Evolutionary conservation across 2,888 invertebrate genomes (phyloP), one percentile per base, ranked within the genome.

Genomic region (Nasonia oneida): DNA sequence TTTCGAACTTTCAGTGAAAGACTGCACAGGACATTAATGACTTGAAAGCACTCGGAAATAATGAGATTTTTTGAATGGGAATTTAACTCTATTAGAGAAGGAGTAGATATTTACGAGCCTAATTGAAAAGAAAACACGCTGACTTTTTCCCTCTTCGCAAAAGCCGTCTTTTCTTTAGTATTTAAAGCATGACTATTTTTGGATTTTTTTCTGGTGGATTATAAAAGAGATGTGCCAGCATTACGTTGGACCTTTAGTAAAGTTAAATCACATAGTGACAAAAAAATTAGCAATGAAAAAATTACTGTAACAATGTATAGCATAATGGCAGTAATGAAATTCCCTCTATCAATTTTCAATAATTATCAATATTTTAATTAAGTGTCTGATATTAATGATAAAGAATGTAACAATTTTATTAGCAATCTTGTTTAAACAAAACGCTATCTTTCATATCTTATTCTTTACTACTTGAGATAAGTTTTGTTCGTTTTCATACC

Each of bases 11-110:
- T 23, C 10, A 23, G 39, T 14, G 73, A 42, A 71, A 18, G 33
- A 29, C 57, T 61, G 42, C 39, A 86, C 10, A 67, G 15, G 50
- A 61, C n/a, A n/a, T 23, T 37, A 73, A 47, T 47, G 14, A 29
- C 15, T 73, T 61, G 37, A 64, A 64, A 64, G 33, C 74, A 81
- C 42, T 75, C 47, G 2, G 64, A 50, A 39, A 33, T 33, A 81
- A 75, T 81, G 81, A 75, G 42, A 74, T 74, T 57, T 77, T 73
- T 80, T 67, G 14, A 83, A 70, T 67, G 70, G 23, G 33, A 71
- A 67, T 57, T 83, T 42, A 53, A 81, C 53, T 83, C 18, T 73
- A 71, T 83, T 73, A 77, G 39, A 82, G 29, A 15, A 23, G n/a
- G 15, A 53, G 12, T 18, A 10, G 29, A 64, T 39, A 47, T 73